Conservation (phyloP, 23 tunicate species). For the Clavelina lepadiformis region DNA sequence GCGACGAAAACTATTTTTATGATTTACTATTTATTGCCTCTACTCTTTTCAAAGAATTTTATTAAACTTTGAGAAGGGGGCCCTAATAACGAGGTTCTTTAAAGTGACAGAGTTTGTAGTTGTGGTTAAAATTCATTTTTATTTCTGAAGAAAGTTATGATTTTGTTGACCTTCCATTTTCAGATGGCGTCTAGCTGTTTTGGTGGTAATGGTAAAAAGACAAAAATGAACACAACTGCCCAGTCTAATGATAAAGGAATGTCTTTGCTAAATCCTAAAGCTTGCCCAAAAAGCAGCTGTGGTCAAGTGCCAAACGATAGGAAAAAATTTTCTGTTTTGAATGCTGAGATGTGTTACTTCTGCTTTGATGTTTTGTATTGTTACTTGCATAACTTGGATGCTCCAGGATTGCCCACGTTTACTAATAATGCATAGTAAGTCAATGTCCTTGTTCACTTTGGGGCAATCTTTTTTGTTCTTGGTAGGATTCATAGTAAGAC, state of each 20-base stretch:
- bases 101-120: no score
- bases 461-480: no score
- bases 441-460: no score
- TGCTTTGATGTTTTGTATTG: constrained; percentile 74
- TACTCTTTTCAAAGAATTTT: no score
- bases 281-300: neutral
- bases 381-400: constrained; percentile 39
- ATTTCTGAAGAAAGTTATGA: no score
- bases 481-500: no score
- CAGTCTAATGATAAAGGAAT: neutral
- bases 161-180: no score
- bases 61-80: no score
- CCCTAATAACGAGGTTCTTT: no score
- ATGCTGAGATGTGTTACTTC: constrained; percentile 74
- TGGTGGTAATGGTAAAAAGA: constrained; percentile 18
- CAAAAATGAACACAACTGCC: neutral
- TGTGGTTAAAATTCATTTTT: no score
- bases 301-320: constrained; percentile 8
- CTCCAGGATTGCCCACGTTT: constrained; percentile 58
- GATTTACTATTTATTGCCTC: no score
- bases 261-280: neutral
- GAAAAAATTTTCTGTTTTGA: constrained; percentile 18
- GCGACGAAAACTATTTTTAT: no score
- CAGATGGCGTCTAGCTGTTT: constrained; percentile 22
- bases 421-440: constrained; percentile 84